Percentiles rank a stretch among this genome's conserved stretches.
Evolutionary conservation across 2,888 invertebrate species (phyloP).

Genomic region (Copidosoma aretas): DNA sequence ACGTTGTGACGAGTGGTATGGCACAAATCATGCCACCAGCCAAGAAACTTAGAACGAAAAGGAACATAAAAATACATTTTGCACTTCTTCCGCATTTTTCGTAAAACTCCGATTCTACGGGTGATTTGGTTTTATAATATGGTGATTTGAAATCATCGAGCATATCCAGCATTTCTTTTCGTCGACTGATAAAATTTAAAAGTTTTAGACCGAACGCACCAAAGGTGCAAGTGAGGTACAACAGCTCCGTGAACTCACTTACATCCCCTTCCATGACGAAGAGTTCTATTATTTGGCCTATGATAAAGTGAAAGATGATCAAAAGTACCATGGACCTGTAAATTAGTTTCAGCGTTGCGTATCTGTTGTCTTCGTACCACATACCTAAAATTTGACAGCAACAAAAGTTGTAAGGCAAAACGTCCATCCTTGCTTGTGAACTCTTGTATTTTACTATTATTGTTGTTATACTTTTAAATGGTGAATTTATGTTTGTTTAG

Average conservation of each 20-base stretch:
- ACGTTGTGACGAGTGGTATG: not conserved
- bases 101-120: slow-evolving; percentile 17
- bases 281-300: slow-evolving; percentile 4
- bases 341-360: not conserved
- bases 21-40: not conserved
- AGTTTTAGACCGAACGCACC: slow-evolving; percentile 9
- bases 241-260: slow-evolving; percentile 21
- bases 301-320: not conserved
- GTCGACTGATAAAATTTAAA: slow-evolving; percentile 4
- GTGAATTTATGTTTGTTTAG: too few relatives aligned
- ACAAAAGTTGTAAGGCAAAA: slow-evolving; percentile 12
- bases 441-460: not conserved
- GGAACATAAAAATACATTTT: slow-evolving; percentile 6
- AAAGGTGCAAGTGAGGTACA: slow-evolving; percentile 20
- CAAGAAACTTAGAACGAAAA: not conserved
- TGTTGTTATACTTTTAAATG: not conserved
- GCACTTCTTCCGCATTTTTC: not conserved
- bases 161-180: slow-evolving; percentile 8
- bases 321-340: not conserved
- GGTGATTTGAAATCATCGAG: not conserved
- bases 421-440: slow-evolving; percentile 4
- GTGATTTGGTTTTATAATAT: slow-evolving; percentile 12
- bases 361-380: slow-evolving; percentile 14
- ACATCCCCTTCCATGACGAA: slow-evolving; percentile 1
- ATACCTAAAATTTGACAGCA: slow-evolving; percentile 2